phyloP scores from a whole-genome alignment of 2,888 invertebrate genomes.

The Caenorhabditis macrosperma region DNA sequence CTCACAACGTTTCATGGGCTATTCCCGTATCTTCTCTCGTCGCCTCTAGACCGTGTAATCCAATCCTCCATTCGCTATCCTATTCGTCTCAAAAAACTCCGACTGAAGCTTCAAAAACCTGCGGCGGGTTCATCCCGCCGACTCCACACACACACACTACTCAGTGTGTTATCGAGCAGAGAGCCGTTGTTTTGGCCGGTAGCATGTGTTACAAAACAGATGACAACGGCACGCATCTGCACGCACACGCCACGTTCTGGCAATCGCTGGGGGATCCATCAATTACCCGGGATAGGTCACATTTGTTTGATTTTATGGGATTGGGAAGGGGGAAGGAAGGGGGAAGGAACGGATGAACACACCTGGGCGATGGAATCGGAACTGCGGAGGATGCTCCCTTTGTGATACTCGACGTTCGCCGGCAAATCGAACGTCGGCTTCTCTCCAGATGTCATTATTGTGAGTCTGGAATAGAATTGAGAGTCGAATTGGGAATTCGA shows the following conservation, averaged over 20 bases:
- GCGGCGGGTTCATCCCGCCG: slow-evolving; percentile 21
- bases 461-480: slow-evolving; percentile 47
- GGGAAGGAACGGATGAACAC: slow-evolving; percentile 5
- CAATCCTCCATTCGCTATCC: slow-evolving; percentile 29
- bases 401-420: slow-evolving; percentile 62
- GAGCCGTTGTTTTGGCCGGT: slow-evolving; percentile 38
- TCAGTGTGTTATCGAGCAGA: slow-evolving; percentile 7
- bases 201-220: slow-evolving; percentile 54
- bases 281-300: slow-evolving; percentile 44
- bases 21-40: slow-evolving; percentile 13
- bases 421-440: slow-evolving; percentile 69
- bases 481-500: not conserved
- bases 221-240: slow-evolving; percentile 38
- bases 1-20: slow-evolving; percentile 22
- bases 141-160: slow-evolving; percentile 1
- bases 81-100: slow-evolving; percentile 31
- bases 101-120: slow-evolving; percentile 49
- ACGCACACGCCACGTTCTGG: slow-evolving; percentile 22
- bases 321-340: not conserved
- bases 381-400: slow-evolving; percentile 52
- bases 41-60: slow-evolving; percentile 46
- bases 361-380: slow-evolving; percentile 48
- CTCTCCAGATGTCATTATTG: slow-evolving; percentile 54
- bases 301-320: slow-evolving; percentile 45
- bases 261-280: slow-evolving; percentile 2